Conservation (phyloP, 2,797 vertebrate genomes). For the Otolemur crassicaudatus region DNA sequence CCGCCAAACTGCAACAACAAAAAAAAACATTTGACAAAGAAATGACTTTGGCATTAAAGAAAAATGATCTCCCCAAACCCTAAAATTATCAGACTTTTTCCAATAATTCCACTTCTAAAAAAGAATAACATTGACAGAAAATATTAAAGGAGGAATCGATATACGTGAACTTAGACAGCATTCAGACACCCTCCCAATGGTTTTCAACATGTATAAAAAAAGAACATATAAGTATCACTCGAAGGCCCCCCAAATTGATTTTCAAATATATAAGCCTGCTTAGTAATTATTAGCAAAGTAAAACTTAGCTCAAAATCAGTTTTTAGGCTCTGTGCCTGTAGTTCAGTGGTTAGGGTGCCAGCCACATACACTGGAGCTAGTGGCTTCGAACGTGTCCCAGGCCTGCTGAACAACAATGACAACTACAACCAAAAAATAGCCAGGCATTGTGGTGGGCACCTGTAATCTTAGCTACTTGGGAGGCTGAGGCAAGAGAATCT, state of each 20-base stretch:
- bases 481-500: too few species aligned
- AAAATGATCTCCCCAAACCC: background rate
- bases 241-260: background rate
- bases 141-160: background rate
- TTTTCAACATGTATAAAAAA: background rate
- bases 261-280: background rate
- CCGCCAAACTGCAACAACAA: too few species aligned
- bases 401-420: too few species aligned
- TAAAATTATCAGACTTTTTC: constrained; percentile 15
- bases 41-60: constrained; percentile 8
- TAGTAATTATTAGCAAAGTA: background rate
- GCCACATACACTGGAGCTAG: too few species aligned
- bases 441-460: too few species aligned
- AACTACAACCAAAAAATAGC: too few species aligned
- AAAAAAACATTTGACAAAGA: background rate
- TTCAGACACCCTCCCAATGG: background rate
- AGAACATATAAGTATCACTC: background rate
- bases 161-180: background rate
- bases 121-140: background rate
- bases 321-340: too few species aligned
- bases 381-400: too few species aligned
- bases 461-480: too few species aligned
- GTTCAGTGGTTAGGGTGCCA: too few species aligned
- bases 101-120: background rate
- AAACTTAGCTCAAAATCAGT: background rate